These are phyloP conservation scores for Melipona quadrifasciata DNA, from an alignment of 1,140 invertebrate species.

Conservation along the genomic window DNA sequence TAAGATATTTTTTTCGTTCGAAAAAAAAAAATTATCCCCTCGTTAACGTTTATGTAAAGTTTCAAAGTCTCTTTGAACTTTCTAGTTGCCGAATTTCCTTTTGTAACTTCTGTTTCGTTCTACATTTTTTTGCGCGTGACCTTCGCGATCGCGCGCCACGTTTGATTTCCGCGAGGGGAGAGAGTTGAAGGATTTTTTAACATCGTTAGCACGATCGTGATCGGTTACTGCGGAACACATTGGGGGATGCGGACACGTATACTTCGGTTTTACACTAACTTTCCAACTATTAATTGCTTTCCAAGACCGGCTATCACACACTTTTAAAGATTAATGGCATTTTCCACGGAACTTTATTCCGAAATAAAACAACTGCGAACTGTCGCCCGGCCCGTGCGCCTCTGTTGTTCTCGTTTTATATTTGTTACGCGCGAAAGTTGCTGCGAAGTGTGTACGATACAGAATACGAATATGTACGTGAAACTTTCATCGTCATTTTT, in stretches of 20 bases:
- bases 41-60: too few relatives aligned
- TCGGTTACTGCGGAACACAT: neutral
- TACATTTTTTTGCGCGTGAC: too few relatives aligned
- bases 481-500: neutral
- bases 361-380: neutral
- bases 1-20: too few relatives aligned
- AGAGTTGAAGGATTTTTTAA: neutral
- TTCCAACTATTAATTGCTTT: neutral
- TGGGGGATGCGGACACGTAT: neutral
- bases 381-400: neutral
- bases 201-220: neutral
- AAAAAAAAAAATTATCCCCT: too few relatives aligned
- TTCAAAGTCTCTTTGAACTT: too few relatives aligned
- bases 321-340: constrained; percentile 4
- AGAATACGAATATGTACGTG: too few relatives aligned
- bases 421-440: neutral
- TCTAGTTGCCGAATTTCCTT: too few relatives aligned
- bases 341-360: neutral
- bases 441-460: neutral
- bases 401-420: neutral
- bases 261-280: neutral
- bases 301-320: neutral
- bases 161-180: neutral
- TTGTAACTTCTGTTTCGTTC: too few relatives aligned
- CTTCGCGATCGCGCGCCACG: neutral